Evolutionary conservation across 2,888 invertebrate species (phyloP).

Genomic region (Apamea epomidion): DNA sequence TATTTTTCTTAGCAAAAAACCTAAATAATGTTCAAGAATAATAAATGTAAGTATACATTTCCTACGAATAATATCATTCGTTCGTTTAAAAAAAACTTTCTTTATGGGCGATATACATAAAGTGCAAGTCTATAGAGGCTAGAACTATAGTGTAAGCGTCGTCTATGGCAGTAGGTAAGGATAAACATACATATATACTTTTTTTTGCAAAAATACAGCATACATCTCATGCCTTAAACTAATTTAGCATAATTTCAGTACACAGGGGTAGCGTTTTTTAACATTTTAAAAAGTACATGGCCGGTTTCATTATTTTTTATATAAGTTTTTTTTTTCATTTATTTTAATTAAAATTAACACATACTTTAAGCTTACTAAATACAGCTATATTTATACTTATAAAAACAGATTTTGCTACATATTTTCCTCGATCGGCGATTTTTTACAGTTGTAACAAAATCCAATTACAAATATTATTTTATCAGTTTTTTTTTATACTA

Average conservation of each 20-base stretch:
- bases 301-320: conserved; percentile 84
- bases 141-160: conserved; percentile 62
- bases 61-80: not conserved
- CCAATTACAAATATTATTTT: conserved; percentile 22
- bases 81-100: not conserved
- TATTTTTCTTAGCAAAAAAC: not conserved
- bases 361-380: conserved; percentile 77
- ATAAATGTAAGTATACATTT: not conserved
- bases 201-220: conserved; percentile 87
- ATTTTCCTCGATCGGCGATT: conserved; percentile 18
- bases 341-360: conserved; percentile 71
- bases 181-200: conserved; percentile 67
- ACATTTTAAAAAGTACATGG: conserved; percentile 81
- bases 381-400: conserved; percentile 83
- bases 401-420: conserved; percentile 72
- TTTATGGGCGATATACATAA: conserved; percentile 49
- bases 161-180: conserved; percentile 69
- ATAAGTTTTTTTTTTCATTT: conserved; percentile 74
- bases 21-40: not conserved
- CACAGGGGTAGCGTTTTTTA: conserved; percentile 74
- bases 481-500: conserved; percentile 23
- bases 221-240: conserved; percentile 77
- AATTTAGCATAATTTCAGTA: conserved; percentile 79
- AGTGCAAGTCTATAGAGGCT: conserved; percentile 65
- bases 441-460: conserved; percentile 43